phyloP scores from a whole-genome alignment of 2,797 vertebrate genomes.

The Heliangelus exortis region DNA sequence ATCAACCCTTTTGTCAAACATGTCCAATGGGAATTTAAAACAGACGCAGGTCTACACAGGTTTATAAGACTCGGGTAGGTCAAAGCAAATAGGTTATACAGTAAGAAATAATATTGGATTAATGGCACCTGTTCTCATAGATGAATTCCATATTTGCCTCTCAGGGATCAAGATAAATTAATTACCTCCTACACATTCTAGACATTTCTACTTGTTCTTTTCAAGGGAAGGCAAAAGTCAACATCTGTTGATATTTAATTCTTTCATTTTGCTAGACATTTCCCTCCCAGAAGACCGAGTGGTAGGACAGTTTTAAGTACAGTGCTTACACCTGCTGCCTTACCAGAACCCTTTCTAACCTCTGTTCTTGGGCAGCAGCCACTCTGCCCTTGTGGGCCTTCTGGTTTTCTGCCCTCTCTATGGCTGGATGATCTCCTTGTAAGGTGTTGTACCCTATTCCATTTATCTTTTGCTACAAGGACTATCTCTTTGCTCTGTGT shows the following conservation, averaged over 20 bases:
- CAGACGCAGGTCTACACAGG: background rate
- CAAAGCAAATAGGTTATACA: constrained; percentile 11
- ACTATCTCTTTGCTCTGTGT: background rate
- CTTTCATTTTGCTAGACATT: background rate
- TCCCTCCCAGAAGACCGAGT: background rate
- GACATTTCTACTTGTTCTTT: constrained; percentile 4
- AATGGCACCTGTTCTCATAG: background rate
- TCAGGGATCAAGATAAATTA: background rate
- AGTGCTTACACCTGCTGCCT: background rate
- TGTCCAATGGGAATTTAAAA: background rate
- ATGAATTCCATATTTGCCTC: background rate
- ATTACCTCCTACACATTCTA: background rate
- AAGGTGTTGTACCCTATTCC: background rate
- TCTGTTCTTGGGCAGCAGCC: background rate
- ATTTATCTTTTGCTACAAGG: background rate
- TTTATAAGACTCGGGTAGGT: background rate
- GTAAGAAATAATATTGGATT: background rate
- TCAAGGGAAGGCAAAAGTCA: background rate
- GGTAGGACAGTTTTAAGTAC: background rate
- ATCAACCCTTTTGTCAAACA: background rate
- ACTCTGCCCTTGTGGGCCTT: background rate
- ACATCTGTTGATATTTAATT: constrained; percentile 5
- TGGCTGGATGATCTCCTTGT: fast-evolving
- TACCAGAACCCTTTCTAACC: background rate
- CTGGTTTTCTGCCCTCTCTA: background rate